phyloP scores from a whole-genome alignment of 2,888 invertebrate species.

The Oligia latruncula region DNA sequence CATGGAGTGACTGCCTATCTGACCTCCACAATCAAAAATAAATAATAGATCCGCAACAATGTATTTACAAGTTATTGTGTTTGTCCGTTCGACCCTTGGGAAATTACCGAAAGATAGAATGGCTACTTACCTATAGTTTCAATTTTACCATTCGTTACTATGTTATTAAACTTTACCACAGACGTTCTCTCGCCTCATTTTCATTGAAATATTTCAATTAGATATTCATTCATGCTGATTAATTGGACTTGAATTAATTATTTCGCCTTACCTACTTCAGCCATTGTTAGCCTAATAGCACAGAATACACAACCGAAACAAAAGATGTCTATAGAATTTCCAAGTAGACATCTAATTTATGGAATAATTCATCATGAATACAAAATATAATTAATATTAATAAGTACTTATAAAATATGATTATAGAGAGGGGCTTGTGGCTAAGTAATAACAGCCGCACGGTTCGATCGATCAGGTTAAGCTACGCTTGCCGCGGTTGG shows the following conservation, averaged over 20 bases:
- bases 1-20: too few species aligned
- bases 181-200: neutral
- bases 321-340: constrained; percentile 1
- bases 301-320: constrained; percentile 1
- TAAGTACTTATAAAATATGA: neutral
- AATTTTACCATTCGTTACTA: constrained; percentile 24
- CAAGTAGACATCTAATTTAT: neutral
- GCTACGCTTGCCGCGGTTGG: too few species aligned
- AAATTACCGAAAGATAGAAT: constrained; percentile 30
- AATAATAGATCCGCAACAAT: constrained; percentile 7
- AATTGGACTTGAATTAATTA: constrained; percentile 33
- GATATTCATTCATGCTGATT: neutral
- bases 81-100: constrained; percentile 24
- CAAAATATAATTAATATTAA: too few species aligned
- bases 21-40: neutral
- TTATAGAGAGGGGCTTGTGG: too few species aligned
- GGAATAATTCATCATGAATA: neutral
- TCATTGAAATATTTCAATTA: neutral
- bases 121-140: neutral
- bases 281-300: constrained; percentile 6
- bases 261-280: constrained; percentile 2
- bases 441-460: too few species aligned
- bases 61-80: constrained; percentile 18
- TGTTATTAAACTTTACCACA: constrained; percentile 4
- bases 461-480: too few species aligned